Evolutionary conservation across 2,113 vertebrate genomes (phyloP).

Genomic region (Megaleporinus macrocephalus): DNA sequence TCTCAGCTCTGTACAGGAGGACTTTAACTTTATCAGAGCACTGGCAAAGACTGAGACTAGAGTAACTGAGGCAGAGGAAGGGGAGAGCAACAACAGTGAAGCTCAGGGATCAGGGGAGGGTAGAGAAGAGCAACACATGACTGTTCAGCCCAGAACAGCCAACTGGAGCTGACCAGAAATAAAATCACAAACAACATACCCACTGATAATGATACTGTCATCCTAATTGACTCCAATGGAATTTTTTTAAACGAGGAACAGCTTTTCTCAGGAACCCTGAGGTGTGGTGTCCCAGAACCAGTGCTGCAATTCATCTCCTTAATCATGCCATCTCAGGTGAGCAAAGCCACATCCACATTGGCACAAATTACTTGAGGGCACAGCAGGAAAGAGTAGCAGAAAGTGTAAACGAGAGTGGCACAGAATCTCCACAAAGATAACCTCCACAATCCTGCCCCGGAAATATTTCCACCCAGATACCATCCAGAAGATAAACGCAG

Average conservation of each 20-base stretch:
- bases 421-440: conserved; percentile 1
- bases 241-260: background rate
- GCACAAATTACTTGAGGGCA: conserved; percentile 30
- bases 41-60: background rate
- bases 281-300: background rate
- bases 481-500: too few relatives aligned
- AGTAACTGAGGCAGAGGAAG: too few relatives aligned
- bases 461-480: too few relatives aligned
- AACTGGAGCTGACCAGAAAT: background rate
- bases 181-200: background rate
- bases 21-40: background rate
- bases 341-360: conserved; percentile 35
- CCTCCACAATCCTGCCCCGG: too few relatives aligned
- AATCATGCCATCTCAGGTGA: background rate
- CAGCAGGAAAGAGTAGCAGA: conserved; percentile 22
- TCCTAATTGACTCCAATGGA: conserved; percentile 20
- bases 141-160: too few relatives aligned
- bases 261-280: background rate
- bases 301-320: background rate
- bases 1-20: background rate
- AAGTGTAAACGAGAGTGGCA: conserved; percentile 5
- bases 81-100: too few relatives aligned
- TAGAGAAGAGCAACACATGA: too few relatives aligned
- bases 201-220: background rate
- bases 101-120: too few relatives aligned